Conservation (phyloP, 1,140 invertebrate genomes). For the Nylanderia fulva region DNA sequence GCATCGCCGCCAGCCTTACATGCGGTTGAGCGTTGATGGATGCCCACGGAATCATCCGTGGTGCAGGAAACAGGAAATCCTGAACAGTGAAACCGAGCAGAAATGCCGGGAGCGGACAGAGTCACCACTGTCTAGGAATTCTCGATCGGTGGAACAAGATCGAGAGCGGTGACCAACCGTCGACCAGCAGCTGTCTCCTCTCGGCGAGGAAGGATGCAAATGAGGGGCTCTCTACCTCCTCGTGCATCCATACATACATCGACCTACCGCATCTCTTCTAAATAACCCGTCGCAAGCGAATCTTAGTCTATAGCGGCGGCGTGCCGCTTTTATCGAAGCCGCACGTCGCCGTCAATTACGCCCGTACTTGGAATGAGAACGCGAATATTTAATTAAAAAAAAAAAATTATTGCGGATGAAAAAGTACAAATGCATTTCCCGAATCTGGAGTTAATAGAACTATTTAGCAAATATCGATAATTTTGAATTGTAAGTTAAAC, state of each 20-base stretch:
- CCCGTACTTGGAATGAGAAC: background rate
- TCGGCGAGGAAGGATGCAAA: conserved; percentile 58
- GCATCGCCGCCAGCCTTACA: conserved; percentile 24
- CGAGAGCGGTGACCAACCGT: conserved; percentile 47
- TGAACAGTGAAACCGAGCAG: conserved; percentile 81
- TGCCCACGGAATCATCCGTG: conserved; percentile 76
- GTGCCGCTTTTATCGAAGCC: conserved; percentile 27
- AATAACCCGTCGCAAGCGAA: conserved; percentile 16
- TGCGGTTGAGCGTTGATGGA: conserved; percentile 23
- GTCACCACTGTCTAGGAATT: conserved; percentile 77
- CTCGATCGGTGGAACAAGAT: conserved; percentile 69
- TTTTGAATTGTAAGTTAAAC: background rate
- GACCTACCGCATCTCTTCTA: conserved; percentile 43
- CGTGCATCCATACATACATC: background rate
- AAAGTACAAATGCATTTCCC: background rate
- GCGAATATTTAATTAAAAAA: conserved; percentile 9
- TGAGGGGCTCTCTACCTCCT: conserved; percentile 31
- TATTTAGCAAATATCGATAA: background rate
- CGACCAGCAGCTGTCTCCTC: conserved; percentile 24
- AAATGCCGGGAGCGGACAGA: conserved; percentile 78
- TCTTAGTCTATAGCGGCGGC: background rate
- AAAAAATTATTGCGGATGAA: background rate
- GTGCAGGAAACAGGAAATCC: conserved; percentile 83
- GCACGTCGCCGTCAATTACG: conserved; percentile 30
- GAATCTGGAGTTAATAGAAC: background rate